Conservation (phyloP, 1,140 invertebrate species). For the Dufourea novaeangliae region DNA sequence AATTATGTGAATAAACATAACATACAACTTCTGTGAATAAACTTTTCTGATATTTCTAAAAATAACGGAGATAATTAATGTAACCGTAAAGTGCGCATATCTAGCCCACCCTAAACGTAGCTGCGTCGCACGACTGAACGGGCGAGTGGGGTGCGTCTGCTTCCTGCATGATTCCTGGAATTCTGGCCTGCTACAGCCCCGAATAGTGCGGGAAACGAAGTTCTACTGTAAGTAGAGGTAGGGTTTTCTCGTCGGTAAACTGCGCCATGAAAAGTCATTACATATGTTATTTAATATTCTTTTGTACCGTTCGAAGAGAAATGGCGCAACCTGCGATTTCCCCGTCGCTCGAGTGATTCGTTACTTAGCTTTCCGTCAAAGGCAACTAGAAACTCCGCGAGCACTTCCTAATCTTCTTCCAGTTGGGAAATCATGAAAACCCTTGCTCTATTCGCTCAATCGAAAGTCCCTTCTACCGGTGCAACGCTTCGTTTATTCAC, state of each 20-base stretch:
- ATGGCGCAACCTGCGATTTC: not conserved
- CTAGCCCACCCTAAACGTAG: too few relatives aligned
- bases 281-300: not conserved
- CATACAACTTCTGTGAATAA: too few relatives aligned
- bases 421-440: conserved; percentile 54
- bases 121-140: too few relatives aligned
- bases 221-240: too few relatives aligned
- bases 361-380: conserved; percentile 54
- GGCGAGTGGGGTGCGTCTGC: too few relatives aligned
- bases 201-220: too few relatives aligned
- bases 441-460: conserved; percentile 38
- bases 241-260: not conserved
- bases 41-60: too few relatives aligned
- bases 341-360: conserved; percentile 26
- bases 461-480: conserved; percentile 1
- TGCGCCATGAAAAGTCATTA: not conserved
- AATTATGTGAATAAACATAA: too few relatives aligned
- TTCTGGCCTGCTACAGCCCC: too few relatives aligned
- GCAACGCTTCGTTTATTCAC: conserved; percentile 50
- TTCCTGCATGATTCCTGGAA: too few relatives aligned
- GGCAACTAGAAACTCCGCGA: conserved; percentile 4
- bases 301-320: not conserved
- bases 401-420: conserved; percentile 52
- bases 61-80: too few relatives aligned
- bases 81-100: too few relatives aligned